phyloP scores from a whole-genome alignment of 1,140 invertebrate genomes.

The Sminthurides bifidus region DNA sequence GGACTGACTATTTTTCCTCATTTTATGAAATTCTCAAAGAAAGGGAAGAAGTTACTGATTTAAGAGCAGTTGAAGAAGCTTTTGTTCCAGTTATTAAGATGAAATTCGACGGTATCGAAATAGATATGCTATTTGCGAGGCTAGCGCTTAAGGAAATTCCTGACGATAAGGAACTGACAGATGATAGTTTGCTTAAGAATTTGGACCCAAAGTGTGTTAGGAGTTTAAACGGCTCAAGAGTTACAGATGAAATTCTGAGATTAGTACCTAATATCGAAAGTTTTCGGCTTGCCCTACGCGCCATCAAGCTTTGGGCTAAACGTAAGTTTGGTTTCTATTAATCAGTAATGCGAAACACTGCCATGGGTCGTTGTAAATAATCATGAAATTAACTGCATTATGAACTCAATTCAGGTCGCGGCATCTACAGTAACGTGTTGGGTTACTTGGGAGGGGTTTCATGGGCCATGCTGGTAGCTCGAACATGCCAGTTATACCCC shows the following conservation, averaged over 20 bases:
- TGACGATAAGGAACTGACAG: constrained; percentile 61
- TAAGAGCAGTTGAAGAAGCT: constrained; percentile 88
- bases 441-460: constrained; percentile 98
- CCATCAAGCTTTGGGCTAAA: constrained; percentile 98
- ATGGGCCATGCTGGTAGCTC: constrained; percentile 97
- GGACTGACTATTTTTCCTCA: constrained; percentile 85
- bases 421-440: constrained; percentile 95
- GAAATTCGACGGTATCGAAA: constrained; percentile 97
- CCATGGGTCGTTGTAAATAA: neutral
- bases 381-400: neutral
- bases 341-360: neutral
- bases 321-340: constrained; percentile 52
- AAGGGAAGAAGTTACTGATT: constrained; percentile 73
- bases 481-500: constrained; percentile 97
- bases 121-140: constrained; percentile 94
- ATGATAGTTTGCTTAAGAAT: constrained; percentile 87
- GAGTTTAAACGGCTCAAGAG: constrained; percentile 93
- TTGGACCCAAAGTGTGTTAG: constrained; percentile 91
- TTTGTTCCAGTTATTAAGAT: constrained; percentile 99
- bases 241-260: constrained; percentile 94
- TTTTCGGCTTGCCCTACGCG: constrained; percentile 81
- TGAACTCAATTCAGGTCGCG: constrained; percentile 53
- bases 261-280: constrained; percentile 90
- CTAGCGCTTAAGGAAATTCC: constrained; percentile 87
- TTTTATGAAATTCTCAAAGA: constrained; percentile 85